phyloP scores from a whole-genome alignment of 2,113 vertebrate genomes.

The Mystacornis crossleyi region DNA sequence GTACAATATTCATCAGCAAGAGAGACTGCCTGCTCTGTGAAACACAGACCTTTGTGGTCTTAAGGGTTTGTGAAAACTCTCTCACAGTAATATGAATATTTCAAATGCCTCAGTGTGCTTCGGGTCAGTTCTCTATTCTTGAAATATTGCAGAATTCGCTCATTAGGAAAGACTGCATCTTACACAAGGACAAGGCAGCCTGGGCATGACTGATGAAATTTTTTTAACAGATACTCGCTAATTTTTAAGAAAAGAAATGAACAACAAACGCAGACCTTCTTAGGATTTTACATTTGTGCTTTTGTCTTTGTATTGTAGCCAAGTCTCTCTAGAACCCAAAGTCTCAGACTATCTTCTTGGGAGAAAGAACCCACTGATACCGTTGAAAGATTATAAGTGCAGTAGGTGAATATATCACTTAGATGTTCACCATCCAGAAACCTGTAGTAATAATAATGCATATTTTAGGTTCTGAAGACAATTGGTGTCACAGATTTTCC shows the following conservation, averaged over 20 bases:
- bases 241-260: neutral
- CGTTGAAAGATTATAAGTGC: slow-evolving; percentile 1
- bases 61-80: neutral
- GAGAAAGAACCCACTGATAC: neutral
- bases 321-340: neutral
- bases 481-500: neutral
- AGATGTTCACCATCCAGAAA: slow-evolving; percentile 11
- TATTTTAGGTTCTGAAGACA: neutral
- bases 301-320: neutral
- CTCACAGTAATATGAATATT: neutral
- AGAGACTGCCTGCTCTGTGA: neutral
- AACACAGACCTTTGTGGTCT: neutral
- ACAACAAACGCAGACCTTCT: neutral
- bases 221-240: neutral
- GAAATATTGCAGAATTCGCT: neutral
- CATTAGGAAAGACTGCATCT: neutral
- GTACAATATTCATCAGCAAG: neutral
- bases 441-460: neutral
- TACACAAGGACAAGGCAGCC: neutral
- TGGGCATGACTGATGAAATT: neutral
- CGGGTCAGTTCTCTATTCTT: neutral
- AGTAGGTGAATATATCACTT: neutral
- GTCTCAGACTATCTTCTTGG: neutral
- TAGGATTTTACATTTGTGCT: neutral
- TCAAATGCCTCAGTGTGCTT: neutral